Percentiles rank a stretch among this genome's conserved stretches.
phyloP scores from a whole-genome alignment of 2,113 vertebrate genomes.

The Orientallactaga bullata region DNA sequence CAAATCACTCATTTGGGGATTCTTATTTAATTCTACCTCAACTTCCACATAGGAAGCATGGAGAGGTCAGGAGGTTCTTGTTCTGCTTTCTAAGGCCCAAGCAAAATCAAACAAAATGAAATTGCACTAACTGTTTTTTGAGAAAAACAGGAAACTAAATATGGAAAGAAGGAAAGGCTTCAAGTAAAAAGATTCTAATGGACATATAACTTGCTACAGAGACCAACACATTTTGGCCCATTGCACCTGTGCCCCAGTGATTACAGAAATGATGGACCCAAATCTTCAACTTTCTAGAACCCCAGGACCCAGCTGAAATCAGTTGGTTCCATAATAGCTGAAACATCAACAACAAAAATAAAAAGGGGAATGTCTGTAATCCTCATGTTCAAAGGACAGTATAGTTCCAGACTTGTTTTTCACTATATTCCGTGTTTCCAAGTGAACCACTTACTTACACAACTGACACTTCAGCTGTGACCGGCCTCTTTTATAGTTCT shows the following conservation, averaged over 20 bases:
- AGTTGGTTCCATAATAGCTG: not conserved
- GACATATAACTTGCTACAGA: not conserved
- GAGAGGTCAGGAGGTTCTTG: not conserved
- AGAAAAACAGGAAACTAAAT: conserved; percentile 38
- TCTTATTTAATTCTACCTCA: not conserved
- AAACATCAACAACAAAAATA: not conserved
- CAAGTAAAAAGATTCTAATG: not conserved
- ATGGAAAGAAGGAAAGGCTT: not conserved
- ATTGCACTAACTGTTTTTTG: not conserved
- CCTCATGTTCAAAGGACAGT: not conserved
- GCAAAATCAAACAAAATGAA: conserved; percentile 8
- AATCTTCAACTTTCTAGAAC: not conserved
- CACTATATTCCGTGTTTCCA: not conserved
- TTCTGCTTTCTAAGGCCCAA: not conserved
- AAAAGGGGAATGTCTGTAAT: not conserved
- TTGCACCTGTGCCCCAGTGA: not conserved
- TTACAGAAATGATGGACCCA: not conserved
- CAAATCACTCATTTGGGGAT: not conserved
- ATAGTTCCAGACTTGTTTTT: not conserved
- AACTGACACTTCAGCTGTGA: not conserved
- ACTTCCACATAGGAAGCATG: not conserved
- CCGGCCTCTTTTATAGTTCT: not conserved
- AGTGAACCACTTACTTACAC: not conserved
- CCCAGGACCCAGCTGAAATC: not conserved
- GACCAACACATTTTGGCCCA: not conserved